A percentile compares a stretch with the other conserved stretches of the same genome.
phyloP scores from a whole-genome alignment of 2,888 invertebrate genomes.

The Theretra japonica region DNA sequence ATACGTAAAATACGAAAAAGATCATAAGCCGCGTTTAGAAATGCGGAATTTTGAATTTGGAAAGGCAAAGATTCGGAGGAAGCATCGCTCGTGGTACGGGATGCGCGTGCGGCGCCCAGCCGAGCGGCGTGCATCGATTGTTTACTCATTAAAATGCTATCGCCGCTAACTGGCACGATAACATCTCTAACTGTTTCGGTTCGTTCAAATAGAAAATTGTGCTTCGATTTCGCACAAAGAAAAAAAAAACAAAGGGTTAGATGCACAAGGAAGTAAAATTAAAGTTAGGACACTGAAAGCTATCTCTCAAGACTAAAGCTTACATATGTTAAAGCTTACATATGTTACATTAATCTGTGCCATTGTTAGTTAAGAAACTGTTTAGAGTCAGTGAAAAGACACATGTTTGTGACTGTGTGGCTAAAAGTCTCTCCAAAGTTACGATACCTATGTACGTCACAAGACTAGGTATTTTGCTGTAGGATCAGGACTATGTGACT shows the following conservation, averaged over 20 bases:
- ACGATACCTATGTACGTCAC: too few species aligned
- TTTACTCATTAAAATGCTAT: constrained; percentile 85
- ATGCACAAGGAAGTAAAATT: not conserved
- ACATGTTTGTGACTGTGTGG: too few species aligned
- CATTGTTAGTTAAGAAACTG: too few species aligned
- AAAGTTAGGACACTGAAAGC: not conserved
- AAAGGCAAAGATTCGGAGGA: constrained; percentile 18
- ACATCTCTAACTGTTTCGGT: constrained; percentile 79
- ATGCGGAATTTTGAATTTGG: constrained; percentile 13
- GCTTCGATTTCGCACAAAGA: constrained; percentile 55
- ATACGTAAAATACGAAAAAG: not conserved
- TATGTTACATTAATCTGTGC: too few species aligned
- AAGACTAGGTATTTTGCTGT: too few species aligned
- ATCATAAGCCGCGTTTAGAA: not conserved
- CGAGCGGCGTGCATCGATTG: constrained; percentile 83
- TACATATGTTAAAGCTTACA: too few species aligned
- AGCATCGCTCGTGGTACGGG: constrained; percentile 38
- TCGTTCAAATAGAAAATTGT: constrained; percentile 62
- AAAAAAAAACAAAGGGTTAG: constrained; percentile 36
- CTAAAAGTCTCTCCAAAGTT: too few species aligned
- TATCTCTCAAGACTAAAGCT: too few species aligned
- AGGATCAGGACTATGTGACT: too few species aligned
- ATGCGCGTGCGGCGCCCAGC: constrained; percentile 79
- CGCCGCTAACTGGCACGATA: constrained; percentile 75
- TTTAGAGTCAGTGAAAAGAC: too few species aligned